Conservation (phyloP, 2,888 invertebrate genomes). For the Drosophila helvetica region DNA sequence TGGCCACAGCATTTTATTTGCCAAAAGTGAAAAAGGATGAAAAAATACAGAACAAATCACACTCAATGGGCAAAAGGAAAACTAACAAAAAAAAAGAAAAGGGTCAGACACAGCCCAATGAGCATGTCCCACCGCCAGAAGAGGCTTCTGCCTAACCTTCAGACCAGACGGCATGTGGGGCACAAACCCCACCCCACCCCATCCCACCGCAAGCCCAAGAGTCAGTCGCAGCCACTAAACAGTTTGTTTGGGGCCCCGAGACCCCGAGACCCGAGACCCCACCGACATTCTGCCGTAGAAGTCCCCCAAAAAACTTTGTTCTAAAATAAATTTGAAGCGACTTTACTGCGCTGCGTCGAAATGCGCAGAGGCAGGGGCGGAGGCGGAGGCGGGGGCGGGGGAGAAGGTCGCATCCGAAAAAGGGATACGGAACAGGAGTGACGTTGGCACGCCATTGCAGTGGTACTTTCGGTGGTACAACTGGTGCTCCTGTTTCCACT, state of each 20-base stretch:
- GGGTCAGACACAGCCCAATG: slow-evolving; percentile 21
- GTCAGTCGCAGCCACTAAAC: slow-evolving; percentile 18
- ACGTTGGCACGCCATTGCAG: slow-evolving; percentile 42
- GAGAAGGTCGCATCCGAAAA: not conserved
- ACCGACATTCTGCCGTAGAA: not conserved
- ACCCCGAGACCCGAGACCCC: not conserved
- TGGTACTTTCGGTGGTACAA: slow-evolving; percentile 41
- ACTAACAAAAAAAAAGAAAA: not conserved
- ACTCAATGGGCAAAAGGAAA: slow-evolving; percentile 6
- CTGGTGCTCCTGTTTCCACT: slow-evolving; percentile 16
- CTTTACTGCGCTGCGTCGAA: slow-evolving; percentile 55
- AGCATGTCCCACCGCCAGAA: not conserved
- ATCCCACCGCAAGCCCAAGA: slow-evolving; percentile 3
- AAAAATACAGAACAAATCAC: slow-evolving; percentile 14
- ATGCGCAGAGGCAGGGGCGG: not conserved
- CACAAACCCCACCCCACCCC: too few relatives aligned
- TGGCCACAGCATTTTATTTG: slow-evolving; percentile 12
- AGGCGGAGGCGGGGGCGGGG: not conserved
- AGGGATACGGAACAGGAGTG: not conserved
- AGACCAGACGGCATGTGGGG: slow-evolving; percentile 22
- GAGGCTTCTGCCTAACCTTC: slow-evolving; percentile 16
- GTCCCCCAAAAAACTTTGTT: slow-evolving; percentile 3
- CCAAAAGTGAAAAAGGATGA: slow-evolving; percentile 16
- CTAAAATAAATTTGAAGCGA: slow-evolving; percentile 57
- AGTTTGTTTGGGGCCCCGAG: not conserved